Base-by-base conservation (phyloP, 2,888 invertebrate genomes). In the Tenthredo notha region DNA sequence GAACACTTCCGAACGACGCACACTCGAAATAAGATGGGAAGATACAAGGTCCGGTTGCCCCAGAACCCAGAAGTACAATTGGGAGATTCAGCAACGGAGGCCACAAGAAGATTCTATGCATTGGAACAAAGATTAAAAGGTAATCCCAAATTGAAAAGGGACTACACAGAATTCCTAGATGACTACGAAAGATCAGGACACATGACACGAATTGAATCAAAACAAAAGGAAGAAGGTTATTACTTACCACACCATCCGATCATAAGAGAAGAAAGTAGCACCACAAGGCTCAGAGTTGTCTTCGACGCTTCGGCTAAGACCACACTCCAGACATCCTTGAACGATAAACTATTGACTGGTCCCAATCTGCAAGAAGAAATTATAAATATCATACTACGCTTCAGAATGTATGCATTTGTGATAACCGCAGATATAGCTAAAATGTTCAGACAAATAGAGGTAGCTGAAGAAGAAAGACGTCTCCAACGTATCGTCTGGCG, bases 41-140 rank as follows among this genome's bases (percentile, higher is more conserved):
- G 86, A 37, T 87, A 84, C 29, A 85, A 86, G 1, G 87, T 86
- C 12, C 74, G 84, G 0, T 74, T 87, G 43, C 87, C 86, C 0
- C 40, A 86, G 25, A 86, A 82, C 54, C 12, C 82, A 15, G 84
- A 84, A 1, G 83, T 85, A 6, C n/a, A 47, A 12, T 29, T 87
- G 10, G 87, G 86, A 2, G 72, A 86, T 0, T 87, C 87, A 1
- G 85, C 84, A 33, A 70, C 25, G 3, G 85, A 86, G 58, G 86
- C 86, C 21, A 43, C 25, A 1, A 18, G 84, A 74, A 12, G 86
- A 25, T n/a, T 85, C 10, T 29, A 12, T 12, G 7, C 84, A 2
- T 72, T 87, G 40, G 86, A 86, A 33, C 29, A 84, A 67, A 50
- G 86, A 2, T 80, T 87, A 0, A 67, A 75, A 9, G 12, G 21